phyloP scores from a whole-genome alignment of 2,888 invertebrate genomes.

The Dryobotodes eremita region DNA sequence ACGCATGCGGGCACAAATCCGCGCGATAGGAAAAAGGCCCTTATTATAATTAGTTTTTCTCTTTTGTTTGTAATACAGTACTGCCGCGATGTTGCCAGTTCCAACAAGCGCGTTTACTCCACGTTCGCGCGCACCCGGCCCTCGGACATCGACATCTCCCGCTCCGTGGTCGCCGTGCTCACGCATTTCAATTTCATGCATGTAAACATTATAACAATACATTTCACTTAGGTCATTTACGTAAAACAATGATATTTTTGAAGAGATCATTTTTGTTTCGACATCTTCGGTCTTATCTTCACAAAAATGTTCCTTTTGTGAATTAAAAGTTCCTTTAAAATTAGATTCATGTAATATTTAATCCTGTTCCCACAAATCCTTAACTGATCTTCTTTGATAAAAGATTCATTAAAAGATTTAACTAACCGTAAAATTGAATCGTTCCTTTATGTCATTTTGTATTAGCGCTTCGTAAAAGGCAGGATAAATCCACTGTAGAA shows the following conservation, averaged over 20 bases:
- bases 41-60: neutral
- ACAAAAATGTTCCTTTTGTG: neutral
- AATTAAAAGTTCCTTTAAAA: neutral
- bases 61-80: constrained; percentile 91
- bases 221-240: constrained; percentile 29
- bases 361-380: constrained; percentile 5
- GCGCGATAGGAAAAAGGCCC: neutral
- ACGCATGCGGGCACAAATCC: neutral
- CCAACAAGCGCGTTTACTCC: constrained; percentile 96
- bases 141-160: constrained; percentile 98
- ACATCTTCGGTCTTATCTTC: neutral
- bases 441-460: constrained; percentile 26
- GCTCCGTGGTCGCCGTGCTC: constrained; percentile 96
- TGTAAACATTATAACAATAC: constrained; percentile 88
- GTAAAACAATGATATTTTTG: neutral
- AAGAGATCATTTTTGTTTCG: neutral
- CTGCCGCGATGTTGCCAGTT: constrained; percentile 97
- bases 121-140: constrained; percentile 98
- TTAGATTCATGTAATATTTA: neutral
- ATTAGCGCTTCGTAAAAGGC: constrained; percentile 20
- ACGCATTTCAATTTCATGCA: constrained; percentile 97
- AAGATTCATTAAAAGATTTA: constrained; percentile 30
- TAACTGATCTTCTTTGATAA: constrained; percentile 27
- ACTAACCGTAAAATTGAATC: constrained; percentile 52
- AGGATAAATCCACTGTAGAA: constrained; percentile 9